A percentile compares a stretch with the other conserved stretches of the same genome.
Evolutionary conservation across 2,888 invertebrate species (phyloP).

Genomic region (Melinopterus prodromus): DNA sequence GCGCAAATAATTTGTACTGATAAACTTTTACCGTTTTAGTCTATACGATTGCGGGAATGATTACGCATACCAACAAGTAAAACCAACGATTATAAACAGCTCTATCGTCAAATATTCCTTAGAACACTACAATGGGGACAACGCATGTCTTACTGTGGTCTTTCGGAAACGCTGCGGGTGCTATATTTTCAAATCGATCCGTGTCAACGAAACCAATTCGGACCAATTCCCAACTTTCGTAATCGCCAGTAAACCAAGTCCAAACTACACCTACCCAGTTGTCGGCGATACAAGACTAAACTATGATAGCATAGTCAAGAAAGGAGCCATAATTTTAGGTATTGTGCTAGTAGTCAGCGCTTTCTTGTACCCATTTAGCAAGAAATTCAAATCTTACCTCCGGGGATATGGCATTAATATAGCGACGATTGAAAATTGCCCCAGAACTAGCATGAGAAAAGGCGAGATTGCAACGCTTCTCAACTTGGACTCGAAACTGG

Average conservation of each 20-base stretch:
- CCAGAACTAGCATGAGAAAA: neutral
- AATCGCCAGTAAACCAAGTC: too few relatives aligned
- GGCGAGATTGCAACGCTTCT: neutral
- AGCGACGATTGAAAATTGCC: neutral
- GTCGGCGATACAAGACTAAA: neutral
- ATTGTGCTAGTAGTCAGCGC: neutral
- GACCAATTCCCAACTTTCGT: neutral
- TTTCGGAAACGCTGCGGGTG: neutral
- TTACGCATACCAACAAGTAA: neutral
- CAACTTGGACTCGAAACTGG: too few relatives aligned
- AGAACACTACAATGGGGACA: neutral
- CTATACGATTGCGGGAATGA: neutral
- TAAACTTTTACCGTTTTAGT: neutral
- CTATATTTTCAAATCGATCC: neutral
- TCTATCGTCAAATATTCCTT: neutral
- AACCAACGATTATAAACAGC: neutral
- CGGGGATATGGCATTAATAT: neutral
- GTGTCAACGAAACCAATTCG: neutral
- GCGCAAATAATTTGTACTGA: too few relatives aligned
- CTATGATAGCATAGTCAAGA: neutral
- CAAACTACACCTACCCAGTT: neutral
- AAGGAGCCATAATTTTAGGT: neutral
- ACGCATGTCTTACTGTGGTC: neutral
- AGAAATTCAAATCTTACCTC: neutral
- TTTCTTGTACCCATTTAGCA: neutral